Conservation (phyloP, 2,888 invertebrate species). For the Meta bourneti region DNA sequence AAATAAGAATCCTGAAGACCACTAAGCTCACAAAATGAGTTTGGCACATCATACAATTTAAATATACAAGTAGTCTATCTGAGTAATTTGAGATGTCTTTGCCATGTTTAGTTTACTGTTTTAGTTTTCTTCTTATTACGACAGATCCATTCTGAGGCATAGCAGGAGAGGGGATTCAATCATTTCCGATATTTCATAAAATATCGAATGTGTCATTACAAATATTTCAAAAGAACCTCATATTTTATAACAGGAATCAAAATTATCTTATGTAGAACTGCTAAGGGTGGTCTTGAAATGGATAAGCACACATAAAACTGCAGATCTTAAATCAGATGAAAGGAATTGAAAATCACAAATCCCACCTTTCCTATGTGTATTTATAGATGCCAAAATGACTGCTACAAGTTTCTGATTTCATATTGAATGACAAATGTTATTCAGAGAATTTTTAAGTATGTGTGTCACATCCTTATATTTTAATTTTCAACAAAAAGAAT, state of each 20-base stretch:
- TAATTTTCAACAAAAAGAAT: too few relatives aligned
- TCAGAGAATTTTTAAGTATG: too few relatives aligned
- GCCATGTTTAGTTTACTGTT: background rate
- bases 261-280: background rate
- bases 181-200: background rate
- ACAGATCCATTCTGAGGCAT: background rate
- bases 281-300: too few relatives aligned
- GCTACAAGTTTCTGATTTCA: too few relatives aligned
- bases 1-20: slow-evolving; percentile 1
- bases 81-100: background rate
- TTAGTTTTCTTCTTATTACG: background rate
- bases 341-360: too few relatives aligned
- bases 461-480: too few relatives aligned
- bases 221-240: background rate
- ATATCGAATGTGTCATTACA: background rate
- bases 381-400: too few relatives aligned
- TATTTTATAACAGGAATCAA: background rate
- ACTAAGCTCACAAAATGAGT: background rate
- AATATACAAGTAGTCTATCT: background rate
- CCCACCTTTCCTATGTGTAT: too few relatives aligned
- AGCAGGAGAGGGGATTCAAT: background rate
- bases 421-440: too few relatives aligned
- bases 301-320: too few relatives aligned
- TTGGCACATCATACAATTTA: slow-evolving; percentile 1
- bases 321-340: too few relatives aligned